Evolutionary conservation across 2,797 vertebrate genomes (phyloP), one percentile per base, ranked within the genome.

Genomic region (Urosaurus nigricauda): DNA sequence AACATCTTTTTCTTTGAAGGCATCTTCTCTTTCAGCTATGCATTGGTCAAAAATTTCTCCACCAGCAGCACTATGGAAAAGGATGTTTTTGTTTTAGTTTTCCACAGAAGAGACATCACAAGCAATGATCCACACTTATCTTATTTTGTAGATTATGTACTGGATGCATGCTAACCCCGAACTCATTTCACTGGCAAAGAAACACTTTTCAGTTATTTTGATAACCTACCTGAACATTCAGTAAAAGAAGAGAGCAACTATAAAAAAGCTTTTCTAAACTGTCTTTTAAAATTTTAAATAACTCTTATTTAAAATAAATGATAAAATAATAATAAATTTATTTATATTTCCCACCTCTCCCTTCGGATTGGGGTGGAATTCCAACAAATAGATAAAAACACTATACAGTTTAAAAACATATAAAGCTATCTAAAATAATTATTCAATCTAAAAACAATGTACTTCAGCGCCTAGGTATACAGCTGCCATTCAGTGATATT

Each of bases 1-100:
- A 89, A 99, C 98, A 11, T 98, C 98, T 70, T 96, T 97, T 93
- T 98, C 98, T 68, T 96, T 98, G 94, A 99, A 99, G 78, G 98
- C 97, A 85, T 99, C 98, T 11, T 99, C 98, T 88, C 97, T 95
- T 51, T 99, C 98, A 21, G 98, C 98, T 90, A 99, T 97, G 90
- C 98, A 99, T 90, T 98, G 98, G 94, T 98, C 97, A 94, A 99
- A 99, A 92, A 99, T 98, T 95, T 99, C 98, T 17, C 98, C 98
- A 88, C 98, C 98, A 13, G 98, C 98, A 87, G 98, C 98, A 58
- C 98, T 99, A 87, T 7, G 79, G 63, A 94, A 89, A 17, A 88
- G 81, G 17, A 73, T 60, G 0, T 2, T 68, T 32, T 60, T 74
- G 70, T 68, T 86, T 5, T 65, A 63, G 56, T 85, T 89, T 73